Evolutionary conservation across 2,797 vertebrate genomes (phyloP).

Genomic region (Takifugu rubripes): DNA sequence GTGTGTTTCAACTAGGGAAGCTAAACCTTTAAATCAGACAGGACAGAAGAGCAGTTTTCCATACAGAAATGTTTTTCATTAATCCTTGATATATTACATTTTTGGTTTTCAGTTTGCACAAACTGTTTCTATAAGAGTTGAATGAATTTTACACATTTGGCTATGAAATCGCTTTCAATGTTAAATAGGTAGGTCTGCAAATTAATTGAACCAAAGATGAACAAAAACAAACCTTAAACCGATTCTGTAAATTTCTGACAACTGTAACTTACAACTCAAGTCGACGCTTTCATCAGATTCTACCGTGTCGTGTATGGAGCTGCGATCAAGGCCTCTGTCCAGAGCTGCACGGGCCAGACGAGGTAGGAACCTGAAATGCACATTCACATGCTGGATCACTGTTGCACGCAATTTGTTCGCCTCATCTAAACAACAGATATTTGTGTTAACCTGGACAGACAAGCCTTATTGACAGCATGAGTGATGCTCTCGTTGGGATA

Average conservation of each 20-base stretch:
- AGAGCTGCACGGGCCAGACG: slow-evolving; percentile 86
- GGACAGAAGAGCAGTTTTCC: no score
- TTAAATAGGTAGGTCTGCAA: no score
- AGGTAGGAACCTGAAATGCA: slow-evolving; percentile 86
- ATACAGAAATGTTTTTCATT: no score
- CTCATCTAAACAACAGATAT: no score
- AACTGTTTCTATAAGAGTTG: no score
- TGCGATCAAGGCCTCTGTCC: slow-evolving; percentile 83
- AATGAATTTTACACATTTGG: no score
- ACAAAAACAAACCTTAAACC: no score
- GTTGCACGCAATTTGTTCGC: neutral
- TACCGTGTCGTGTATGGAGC: slow-evolving; percentile 70
- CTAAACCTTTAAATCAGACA: no score
- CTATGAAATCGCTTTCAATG: no score
- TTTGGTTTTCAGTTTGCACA: no score
- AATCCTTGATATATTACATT: no score
- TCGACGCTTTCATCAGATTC: slow-evolving; percentile 56
- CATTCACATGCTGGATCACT: neutral
- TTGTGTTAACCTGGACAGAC: slow-evolving; percentile 86
- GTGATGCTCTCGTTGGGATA: slow-evolving; percentile 88
- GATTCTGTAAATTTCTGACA: neutral
- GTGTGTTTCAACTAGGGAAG: neutral
- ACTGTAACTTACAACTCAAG: slow-evolving; percentile 78
- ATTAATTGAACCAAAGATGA: no score
- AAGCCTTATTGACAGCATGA: slow-evolving; percentile 89